Evolutionary conservation across 2,797 vertebrate genomes (phyloP), one percentile per base, ranked within the genome.

Genomic region (Sebastes nivosus): DNA sequence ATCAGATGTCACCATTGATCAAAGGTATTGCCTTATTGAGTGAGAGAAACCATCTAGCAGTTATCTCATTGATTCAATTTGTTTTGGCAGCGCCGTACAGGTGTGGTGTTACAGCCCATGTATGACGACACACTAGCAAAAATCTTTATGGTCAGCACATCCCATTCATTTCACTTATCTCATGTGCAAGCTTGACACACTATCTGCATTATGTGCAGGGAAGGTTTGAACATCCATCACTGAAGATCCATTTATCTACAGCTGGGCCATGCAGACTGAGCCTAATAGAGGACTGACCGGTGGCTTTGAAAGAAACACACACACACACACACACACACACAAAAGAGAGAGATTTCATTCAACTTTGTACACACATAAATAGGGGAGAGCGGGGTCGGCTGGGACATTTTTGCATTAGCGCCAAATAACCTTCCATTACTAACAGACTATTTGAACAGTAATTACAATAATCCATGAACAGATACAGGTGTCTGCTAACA

Each of bases 1-100:
- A 78, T 90, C 67, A 87, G 29, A 42, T 54, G 65, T 52, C 75
- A 38, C 30, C 42, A 63, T 79, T 66, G 72, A 86, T 92, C 72
- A 80, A 38, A 82, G 11, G n/a, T 14, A 57, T 9, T 8, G 27
- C 27, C n/a, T 24, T 11, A n/a, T 5, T 65, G 70, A 27, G 68
- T 38, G 55, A 70, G 61, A 68, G 61, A 63, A 63, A 29, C 80
- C 32, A 27, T 63, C 4, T 4, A 42, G 68, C 64, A 61, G 77
- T 68, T 34, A 20, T 16, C 36, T 52, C 67, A 46, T 4, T 63
- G 46, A 57, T 57, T 64, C 11, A 16, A 71, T 79, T 80, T 50
- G 70, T 70, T 75, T 72, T 72, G 55, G 12, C 38, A 61, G 32
- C 55, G 71, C 13, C 2, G 38, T 46, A 67, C 67, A 77, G 58